Base-by-base conservation (phyloP, 2,797 vertebrate species). In the Pterois miles region DNA sequence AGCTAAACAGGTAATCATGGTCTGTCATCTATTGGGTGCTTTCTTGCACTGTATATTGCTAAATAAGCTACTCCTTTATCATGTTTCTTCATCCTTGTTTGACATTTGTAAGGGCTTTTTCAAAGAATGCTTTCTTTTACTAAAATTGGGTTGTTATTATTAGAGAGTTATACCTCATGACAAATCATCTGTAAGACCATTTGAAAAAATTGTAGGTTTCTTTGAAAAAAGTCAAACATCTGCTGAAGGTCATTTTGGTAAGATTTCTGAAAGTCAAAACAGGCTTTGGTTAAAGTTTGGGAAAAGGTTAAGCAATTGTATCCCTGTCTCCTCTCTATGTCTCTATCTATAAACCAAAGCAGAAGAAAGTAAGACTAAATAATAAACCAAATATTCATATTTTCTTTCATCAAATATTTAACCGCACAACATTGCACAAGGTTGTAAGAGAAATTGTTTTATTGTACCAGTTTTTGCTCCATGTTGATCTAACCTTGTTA, bases 401-500 rank as follows among this genome's bases (percentile, higher is more conserved):
- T 56, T 68, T 50, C 40, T 46, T 67, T 62, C 7, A 71, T 54
- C 5, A 69, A 22, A 43, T 40, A 25, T 40, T 82, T 27, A 56
- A 56, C 16, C 14, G 57, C 31, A 58, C 54, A 70, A 65, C 34
- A 25, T 64, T 53, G 58, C 43, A 78, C 29, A 38, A 7, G 7
- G 7, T 79, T 82, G 4, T 77, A 73, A 76, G 79, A 83, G 1
- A 80, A 68, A 36, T 76, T 40, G 8, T 74, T 90, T 81, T 74
- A 78, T 82, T 74, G 60, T 65, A 33, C 38, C 33, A 16, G 72
- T 82, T 86, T 76, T 90, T 54, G 68, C 69, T 81, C 74, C 58
- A 2, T 87, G 73, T 90, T 90, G 80, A 78, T 88, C 23, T 90
- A 86, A 88, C 80, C 74, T 87, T 89, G 60, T 80, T 79, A 64